phyloP scores from a whole-genome alignment of 2,797 vertebrate genomes.

The Siniperca scherzeri region DNA sequence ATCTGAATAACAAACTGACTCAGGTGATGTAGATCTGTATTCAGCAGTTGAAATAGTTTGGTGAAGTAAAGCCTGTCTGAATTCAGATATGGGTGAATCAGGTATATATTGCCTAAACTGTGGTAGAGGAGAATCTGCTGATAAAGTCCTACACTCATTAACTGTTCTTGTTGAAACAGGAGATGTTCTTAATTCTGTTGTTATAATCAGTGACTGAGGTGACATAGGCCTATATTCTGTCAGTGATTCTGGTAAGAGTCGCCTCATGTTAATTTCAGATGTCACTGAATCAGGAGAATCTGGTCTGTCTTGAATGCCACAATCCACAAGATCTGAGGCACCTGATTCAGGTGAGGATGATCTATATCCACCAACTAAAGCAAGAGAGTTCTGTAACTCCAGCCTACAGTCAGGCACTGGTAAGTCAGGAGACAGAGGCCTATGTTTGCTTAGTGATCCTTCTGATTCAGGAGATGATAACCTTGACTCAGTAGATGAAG shows the following conservation, averaged over 20 bases:
- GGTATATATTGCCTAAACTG: slow-evolving; percentile 42
- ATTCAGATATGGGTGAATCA: slow-evolving; percentile 71
- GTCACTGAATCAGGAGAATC: slow-evolving; percentile 29
- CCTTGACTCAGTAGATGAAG: slow-evolving; percentile 25
- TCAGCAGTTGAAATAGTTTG: slow-evolving; percentile 27
- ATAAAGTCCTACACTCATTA: slow-evolving; percentile 39
- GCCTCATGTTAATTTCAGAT: slow-evolving; percentile 17
- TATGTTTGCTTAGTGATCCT: slow-evolving; percentile 46
- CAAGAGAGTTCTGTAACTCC: slow-evolving; percentile 12
- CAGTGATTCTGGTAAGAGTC: slow-evolving; percentile 44
- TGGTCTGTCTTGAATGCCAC: slow-evolving; percentile 19
- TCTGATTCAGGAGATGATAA: slow-evolving; percentile 67
- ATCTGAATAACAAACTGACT: slow-evolving; percentile 60
- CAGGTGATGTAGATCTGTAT: slow-evolving; percentile 64
- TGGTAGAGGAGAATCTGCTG: slow-evolving; percentile 49
- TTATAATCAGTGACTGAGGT: slow-evolving; percentile 22
- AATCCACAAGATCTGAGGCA: slow-evolving; percentile 23
- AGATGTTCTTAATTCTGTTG: slow-evolving; percentile 45
- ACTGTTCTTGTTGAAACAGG: slow-evolving; percentile 47
- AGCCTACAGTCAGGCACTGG: slow-evolving; percentile 49
- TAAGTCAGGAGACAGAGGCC: slow-evolving; percentile 60
- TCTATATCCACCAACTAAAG: slow-evolving; percentile 3
- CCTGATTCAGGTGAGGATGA: slow-evolving; percentile 26
- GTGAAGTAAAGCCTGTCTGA: slow-evolving; percentile 22
- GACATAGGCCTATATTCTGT: slow-evolving; percentile 43